These are phyloP conservation scores for Paralinhomoeus sp. DNA, from an alignment of 2,888 invertebrate species.

Conservation along the genomic window DNA sequence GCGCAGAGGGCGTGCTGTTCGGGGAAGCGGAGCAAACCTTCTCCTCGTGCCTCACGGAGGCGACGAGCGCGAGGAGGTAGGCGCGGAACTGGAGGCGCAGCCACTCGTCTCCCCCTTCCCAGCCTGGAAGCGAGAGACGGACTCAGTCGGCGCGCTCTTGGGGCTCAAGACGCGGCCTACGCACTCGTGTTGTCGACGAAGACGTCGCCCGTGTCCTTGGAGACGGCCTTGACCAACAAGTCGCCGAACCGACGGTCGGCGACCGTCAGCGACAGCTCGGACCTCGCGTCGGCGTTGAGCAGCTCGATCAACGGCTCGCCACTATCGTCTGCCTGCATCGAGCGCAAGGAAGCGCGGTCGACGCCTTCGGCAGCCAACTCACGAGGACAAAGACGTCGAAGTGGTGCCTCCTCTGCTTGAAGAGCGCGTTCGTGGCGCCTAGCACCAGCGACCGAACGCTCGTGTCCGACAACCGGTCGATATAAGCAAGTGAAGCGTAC, in stretches of 20 bases:
- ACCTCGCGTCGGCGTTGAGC: slow-evolving; percentile 50
- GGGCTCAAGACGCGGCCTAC: background rate
- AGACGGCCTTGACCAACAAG: slow-evolving; percentile 43
- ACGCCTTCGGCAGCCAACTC: slow-evolving; percentile 10
- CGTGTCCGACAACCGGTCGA: slow-evolving; percentile 66
- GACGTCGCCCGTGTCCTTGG: slow-evolving; percentile 39
- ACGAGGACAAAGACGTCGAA: slow-evolving; percentile 75
- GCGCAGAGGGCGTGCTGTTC: background rate
- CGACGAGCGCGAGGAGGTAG: slow-evolving; percentile 29
- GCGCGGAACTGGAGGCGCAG: slow-evolving; percentile 60
- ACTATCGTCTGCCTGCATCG: slow-evolving; percentile 32
- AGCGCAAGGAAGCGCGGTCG: background rate
- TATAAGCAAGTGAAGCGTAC: slow-evolving; percentile 74
- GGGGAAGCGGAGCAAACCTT: too few species aligned
- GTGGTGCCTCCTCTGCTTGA: slow-evolving; percentile 73
- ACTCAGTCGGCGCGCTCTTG: background rate
- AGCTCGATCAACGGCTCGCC: slow-evolving; percentile 64
- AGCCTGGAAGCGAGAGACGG: slow-evolving; percentile 29
- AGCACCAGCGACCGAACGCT: slow-evolving; percentile 52
- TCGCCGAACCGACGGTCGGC: slow-evolving; percentile 89
- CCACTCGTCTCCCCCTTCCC: slow-evolving; percentile 91
- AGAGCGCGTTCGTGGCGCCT: slow-evolving; percentile 94
- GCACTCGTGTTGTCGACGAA: slow-evolving; percentile 44
- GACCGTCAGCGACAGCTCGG: slow-evolving; percentile 63
- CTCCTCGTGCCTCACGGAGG: slow-evolving; percentile 14